phyloP scores from a whole-genome alignment of 2,888 invertebrate genomes.

The Morpho achilles region DNA sequence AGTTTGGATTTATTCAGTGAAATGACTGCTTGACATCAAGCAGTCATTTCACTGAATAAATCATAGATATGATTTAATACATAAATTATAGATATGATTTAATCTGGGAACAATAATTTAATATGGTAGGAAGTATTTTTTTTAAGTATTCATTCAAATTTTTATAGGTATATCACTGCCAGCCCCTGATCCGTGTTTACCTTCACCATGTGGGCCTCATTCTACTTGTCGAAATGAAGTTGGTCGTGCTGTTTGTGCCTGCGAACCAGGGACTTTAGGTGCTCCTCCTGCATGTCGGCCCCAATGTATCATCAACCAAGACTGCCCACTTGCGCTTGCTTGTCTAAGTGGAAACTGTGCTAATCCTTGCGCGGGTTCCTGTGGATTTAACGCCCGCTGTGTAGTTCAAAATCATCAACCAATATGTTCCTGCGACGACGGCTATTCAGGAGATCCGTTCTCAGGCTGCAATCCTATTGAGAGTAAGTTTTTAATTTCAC shows the following conservation, averaged over 20 bases:
- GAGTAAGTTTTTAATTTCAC: constrained; percentile 59
- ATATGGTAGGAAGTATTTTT: no score
- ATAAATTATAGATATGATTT: no score
- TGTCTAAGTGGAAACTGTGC: constrained; percentile 86
- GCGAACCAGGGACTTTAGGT: constrained; percentile 86
- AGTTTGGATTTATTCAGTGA: no score
- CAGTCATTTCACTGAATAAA: no score
- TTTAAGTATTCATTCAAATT: no score
- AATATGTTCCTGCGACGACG: constrained; percentile 84
- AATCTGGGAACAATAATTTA: no score
- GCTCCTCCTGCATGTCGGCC: constrained; percentile 89
- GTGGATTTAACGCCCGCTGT: constrained; percentile 88
- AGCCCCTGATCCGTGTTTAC: constrained; percentile 81
- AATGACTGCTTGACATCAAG: no score
- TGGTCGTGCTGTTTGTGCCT: constrained; percentile 85
- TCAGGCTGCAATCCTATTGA: constrained; percentile 82
- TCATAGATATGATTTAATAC: no score
- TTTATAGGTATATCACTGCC: constrained; percentile 41
- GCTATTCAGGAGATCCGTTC: constrained; percentile 90
- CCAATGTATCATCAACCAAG: constrained; percentile 87
- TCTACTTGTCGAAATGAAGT: constrained; percentile 81
- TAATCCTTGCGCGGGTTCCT: constrained; percentile 87
- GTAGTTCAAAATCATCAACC: constrained; percentile 86
- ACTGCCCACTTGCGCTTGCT: constrained; percentile 86
- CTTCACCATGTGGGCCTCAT: constrained; percentile 84